Evolutionary conservation across 2,797 vertebrate species (phyloP).

Genomic region (Cirrhinus mrigala): DNA sequence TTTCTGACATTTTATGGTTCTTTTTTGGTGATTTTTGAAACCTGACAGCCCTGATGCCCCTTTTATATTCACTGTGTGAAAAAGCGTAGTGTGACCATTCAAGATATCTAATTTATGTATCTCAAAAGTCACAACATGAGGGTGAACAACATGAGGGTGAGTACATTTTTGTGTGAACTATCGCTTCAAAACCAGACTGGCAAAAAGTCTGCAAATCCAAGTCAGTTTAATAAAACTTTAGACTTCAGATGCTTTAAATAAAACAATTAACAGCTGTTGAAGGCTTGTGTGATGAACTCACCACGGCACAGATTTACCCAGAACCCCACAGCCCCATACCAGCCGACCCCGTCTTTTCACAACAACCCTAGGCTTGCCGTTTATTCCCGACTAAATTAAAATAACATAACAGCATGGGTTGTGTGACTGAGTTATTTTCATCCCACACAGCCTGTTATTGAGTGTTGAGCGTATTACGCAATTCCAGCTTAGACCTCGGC

Average conservation of each 20-base stretch:
- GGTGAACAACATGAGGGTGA: not conserved
- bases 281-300: not conserved
- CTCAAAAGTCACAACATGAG: no score
- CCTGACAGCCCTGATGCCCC: no score
- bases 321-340: constrained; percentile 18
- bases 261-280: constrained; percentile 31
- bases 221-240: not conserved
- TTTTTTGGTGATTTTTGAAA: not conserved
- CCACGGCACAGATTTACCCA: not conserved
- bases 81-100: not conserved
- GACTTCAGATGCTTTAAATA: constrained; percentile 7
- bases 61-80: not conserved
- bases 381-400: constrained; percentile 59
- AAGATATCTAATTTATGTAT: not conserved
- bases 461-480: constrained; percentile 19
- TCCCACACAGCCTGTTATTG: constrained; percentile 25
- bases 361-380: constrained; percentile 55
- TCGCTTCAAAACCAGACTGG: not conserved
- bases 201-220: not conserved
- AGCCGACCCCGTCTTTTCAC: not conserved
- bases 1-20: not conserved
- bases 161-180: not conserved
- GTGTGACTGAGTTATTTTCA: constrained; percentile 46
- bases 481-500: constrained; percentile 1
- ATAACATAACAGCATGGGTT: constrained; percentile 59